Evolutionary conservation across 2,888 invertebrate genomes (phyloP).

Genomic region (Cheilosia impressa): DNA sequence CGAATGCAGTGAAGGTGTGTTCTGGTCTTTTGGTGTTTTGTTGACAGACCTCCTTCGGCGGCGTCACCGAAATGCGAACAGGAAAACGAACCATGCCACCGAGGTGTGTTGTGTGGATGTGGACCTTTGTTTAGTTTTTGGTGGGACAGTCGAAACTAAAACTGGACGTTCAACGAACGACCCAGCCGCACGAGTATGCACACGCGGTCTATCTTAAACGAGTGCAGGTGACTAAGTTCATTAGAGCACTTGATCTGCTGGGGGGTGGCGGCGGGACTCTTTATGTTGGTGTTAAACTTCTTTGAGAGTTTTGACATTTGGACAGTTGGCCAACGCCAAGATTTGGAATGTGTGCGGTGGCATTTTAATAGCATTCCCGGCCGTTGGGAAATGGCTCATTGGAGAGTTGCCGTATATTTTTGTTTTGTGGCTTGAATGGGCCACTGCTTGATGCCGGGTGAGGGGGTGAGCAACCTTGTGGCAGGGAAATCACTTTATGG

Average conservation of each 20-base stretch:
- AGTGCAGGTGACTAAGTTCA: constrained; percentile 64
- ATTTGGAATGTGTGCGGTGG: constrained; percentile 56
- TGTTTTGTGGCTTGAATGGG: neutral
- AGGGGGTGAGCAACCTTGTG: constrained; percentile 7
- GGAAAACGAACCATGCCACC: constrained; percentile 34
- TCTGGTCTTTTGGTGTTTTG: constrained; percentile 15
- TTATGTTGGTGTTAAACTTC: constrained; percentile 7
- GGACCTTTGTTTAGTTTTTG: constrained; percentile 4
- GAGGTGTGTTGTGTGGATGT: constrained; percentile 1
- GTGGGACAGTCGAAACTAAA: constrained; percentile 3
- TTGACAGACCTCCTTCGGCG: constrained; percentile 8
- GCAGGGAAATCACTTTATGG: constrained; percentile 42
- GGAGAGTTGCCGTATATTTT: constrained; percentile 8
- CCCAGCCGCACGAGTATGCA: constrained; percentile 20
- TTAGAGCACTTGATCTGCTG: constrained; percentile 29
- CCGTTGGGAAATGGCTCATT: constrained; percentile 40
- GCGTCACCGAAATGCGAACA: constrained; percentile 37
- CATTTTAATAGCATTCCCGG: constrained; percentile 63
- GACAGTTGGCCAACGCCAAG: constrained; percentile 68
- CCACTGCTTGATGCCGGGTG: neutral
- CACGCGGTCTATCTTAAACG: constrained; percentile 35
- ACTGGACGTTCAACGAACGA: constrained; percentile 41
- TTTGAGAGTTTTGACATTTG: constrained; percentile 68
- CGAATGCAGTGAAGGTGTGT: constrained; percentile 64
- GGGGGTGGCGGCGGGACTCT: constrained; percentile 1